These are phyloP conservation scores for Leucosticte australis DNA, from an alignment of 2,113 vertebrate genomes.

Conservation along the genomic window DNA sequence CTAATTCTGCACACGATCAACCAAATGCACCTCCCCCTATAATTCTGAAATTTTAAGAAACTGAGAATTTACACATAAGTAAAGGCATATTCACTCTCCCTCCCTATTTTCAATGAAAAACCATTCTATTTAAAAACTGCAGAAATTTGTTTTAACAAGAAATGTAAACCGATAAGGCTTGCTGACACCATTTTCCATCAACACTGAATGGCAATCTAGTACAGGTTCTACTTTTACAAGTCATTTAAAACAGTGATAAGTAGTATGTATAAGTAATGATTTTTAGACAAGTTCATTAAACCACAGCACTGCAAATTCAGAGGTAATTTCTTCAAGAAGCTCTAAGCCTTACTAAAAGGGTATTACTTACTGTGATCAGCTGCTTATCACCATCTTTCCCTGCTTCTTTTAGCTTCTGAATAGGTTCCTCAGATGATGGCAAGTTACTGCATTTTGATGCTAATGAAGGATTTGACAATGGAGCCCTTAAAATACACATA, in stretches of 20 bases:
- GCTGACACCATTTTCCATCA: neutral
- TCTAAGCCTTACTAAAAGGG: neutral
- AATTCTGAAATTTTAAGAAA: neutral
- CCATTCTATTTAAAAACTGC: neutral
- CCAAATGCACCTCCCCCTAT: neutral
- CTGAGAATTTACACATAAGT: neutral
- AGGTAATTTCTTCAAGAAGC: neutral
- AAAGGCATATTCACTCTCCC: neutral
- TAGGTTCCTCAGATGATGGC: conserved; percentile 76
- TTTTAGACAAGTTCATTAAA: neutral
- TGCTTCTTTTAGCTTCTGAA: conserved; percentile 84
- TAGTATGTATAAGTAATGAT: neutral
- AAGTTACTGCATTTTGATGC: conserved; percentile 62
- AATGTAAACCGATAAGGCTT: neutral
- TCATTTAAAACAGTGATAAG: neutral
- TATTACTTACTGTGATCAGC: conserved; percentile 83
- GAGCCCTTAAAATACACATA: conserved; percentile 65
- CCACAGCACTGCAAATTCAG: neutral
- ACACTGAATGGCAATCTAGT: neutral
- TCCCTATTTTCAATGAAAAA: neutral
- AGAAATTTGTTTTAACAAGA: neutral
- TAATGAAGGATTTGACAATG: conserved; percentile 63
- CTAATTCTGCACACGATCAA: neutral
- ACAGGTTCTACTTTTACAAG: neutral
- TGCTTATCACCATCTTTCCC: conserved; percentile 84